These are phyloP conservation scores for Daphoenositta chrysoptera DNA, from an alignment of 2,113 vertebrate genomes.

Conservation along the genomic window DNA sequence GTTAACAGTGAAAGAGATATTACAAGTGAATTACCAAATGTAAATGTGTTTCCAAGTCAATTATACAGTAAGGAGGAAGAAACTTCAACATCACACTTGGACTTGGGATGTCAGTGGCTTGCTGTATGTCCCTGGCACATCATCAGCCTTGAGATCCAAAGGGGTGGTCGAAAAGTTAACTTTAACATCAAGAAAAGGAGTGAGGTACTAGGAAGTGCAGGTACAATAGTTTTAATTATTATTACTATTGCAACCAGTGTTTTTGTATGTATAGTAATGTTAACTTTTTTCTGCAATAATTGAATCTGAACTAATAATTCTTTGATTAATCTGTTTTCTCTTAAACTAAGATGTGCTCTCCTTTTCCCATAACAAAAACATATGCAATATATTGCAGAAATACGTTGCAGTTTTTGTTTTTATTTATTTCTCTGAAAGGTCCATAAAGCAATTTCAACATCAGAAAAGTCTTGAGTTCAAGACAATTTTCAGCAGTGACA, in stretches of 20 bases:
- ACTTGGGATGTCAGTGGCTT: background rate
- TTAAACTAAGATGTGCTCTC: background rate
- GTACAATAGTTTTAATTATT: background rate
- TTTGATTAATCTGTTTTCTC: background rate
- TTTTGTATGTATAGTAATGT: background rate
- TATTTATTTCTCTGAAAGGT: background rate
- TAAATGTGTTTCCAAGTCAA: background rate
- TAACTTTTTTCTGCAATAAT: background rate
- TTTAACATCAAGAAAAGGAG: background rate
- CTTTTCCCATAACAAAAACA: background rate
- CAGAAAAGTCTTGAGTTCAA: background rate
- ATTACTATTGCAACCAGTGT: background rate
- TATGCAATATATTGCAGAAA: background rate
- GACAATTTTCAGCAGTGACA: background rate
- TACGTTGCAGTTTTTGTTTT: background rate
- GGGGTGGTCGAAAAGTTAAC: background rate
- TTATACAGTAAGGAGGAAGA: background rate
- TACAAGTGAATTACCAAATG: background rate
- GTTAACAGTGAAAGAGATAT: background rate
- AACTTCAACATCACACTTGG: accelerated
- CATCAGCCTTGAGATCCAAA: accelerated
- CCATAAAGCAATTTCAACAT: background rate
- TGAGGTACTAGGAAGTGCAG: background rate
- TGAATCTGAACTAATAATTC: background rate
- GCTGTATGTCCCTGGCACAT: background rate